phyloP scores from a whole-genome alignment of 2,113 vertebrate species.

The Thryonomys swinderianus region DNA sequence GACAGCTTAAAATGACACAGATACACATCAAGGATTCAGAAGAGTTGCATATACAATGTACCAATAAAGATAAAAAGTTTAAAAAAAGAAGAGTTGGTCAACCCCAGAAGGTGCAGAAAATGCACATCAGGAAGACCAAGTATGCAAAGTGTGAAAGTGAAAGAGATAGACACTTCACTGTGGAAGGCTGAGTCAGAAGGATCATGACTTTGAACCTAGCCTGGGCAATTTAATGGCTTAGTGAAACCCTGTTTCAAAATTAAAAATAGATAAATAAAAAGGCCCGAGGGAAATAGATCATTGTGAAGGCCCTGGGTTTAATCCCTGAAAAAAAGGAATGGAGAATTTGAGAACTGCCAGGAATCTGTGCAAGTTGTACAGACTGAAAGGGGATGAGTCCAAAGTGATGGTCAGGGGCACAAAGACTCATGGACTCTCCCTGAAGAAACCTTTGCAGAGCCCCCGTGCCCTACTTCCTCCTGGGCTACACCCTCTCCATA shows the following conservation, averaged over 20 bases:
- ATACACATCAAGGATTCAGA: background rate
- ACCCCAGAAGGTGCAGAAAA: background rate
- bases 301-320: background rate
- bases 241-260: background rate
- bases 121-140: background rate
- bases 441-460: background rate
- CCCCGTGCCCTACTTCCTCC: background rate
- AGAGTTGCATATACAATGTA: too few relatives aligned
- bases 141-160: background rate
- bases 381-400: background rate
- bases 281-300: background rate
- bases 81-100: background rate
- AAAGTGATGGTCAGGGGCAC: background rate
- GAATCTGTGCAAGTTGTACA: background rate
- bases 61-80: too few relatives aligned
- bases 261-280: background rate
- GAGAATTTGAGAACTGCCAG: too few relatives aligned
- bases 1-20: background rate
- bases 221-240: background rate
- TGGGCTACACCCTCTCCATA: background rate
- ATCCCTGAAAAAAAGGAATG: background rate
- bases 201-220: background rate
- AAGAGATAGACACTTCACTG: background rate
- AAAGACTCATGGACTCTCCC: fast-evolving
- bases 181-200: background rate